phyloP scores from a whole-genome alignment of 2,888 invertebrate species.

The Syrista parreyssii region DNA sequence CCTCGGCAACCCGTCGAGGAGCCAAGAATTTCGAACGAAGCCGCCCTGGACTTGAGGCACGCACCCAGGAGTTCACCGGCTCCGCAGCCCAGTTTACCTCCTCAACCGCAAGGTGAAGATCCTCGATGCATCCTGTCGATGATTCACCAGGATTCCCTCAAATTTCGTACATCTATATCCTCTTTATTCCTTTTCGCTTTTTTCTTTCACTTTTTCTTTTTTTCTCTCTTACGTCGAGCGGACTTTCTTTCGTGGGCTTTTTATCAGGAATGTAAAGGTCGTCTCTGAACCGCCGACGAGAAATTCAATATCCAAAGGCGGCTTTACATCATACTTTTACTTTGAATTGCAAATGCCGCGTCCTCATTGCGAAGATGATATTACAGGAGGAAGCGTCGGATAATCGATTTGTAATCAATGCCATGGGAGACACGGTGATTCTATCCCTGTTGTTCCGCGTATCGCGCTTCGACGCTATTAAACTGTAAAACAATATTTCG shows the following conservation, averaged over 20 bases:
- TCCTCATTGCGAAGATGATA: background rate
- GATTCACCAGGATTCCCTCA: background rate
- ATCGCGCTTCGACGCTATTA: background rate
- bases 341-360: background rate
- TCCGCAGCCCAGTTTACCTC: constrained; percentile 50
- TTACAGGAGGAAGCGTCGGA: background rate
- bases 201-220: background rate
- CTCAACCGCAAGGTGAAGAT: constrained; percentile 55
- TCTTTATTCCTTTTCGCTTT: background rate
- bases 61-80: constrained; percentile 58
- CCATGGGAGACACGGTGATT: background rate
- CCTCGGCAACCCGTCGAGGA: constrained; percentile 57
- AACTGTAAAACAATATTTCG: background rate
- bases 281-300: background rate
- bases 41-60: constrained; percentile 59
- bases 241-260: background rate
- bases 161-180: background rate
- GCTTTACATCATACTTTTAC: background rate
- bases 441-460: background rate
- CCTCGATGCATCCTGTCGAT: background rate
- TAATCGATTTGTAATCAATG: background rate
- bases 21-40: constrained; percentile 50
- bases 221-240: background rate
- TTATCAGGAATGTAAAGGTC: background rate
- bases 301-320: background rate